Conservation (phyloP, 2,888 invertebrate genomes). For the Eupithecia exiguata region DNA sequence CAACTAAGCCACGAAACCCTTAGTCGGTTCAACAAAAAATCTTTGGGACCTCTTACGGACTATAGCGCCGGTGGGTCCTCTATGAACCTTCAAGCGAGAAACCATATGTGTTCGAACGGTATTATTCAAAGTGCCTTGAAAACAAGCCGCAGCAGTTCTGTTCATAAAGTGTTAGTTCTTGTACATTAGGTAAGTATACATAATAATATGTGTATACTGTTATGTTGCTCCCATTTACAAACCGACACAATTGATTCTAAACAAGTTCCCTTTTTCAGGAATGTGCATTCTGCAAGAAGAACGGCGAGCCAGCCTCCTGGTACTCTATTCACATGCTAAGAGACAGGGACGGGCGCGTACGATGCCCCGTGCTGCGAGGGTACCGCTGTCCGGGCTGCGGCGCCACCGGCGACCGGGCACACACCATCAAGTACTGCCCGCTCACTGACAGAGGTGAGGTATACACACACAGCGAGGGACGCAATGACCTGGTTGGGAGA, state of each 20-base stretch:
- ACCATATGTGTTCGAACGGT: not conserved
- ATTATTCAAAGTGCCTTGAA: not conserved
- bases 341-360: constrained; percentile 85
- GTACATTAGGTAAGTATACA: not conserved
- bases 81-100: not conserved
- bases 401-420: constrained; percentile 88
- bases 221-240: not conserved
- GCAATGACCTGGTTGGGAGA: not conserved
- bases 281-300: constrained; percentile 84
- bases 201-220: not conserved
- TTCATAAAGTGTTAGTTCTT: not conserved
- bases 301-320: constrained; percentile 86
- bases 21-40: too few relatives aligned
- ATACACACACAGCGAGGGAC: not conserved
- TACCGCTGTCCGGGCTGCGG: constrained; percentile 88
- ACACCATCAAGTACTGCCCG: constrained; percentile 91
- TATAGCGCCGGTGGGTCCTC: too few relatives aligned
- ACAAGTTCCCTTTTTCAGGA: constrained; percentile 53
- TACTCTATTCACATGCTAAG: constrained; percentile 87
- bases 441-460: constrained; percentile 45
- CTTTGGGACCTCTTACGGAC: too few relatives aligned
- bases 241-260: not conserved
- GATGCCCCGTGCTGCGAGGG: constrained; percentile 88
- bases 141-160: not conserved
- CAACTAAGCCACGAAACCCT: too few relatives aligned